Percentiles rank a stretch among this genome's conserved stretches.
Evolutionary conservation across 37 sponge, comb jelly and placozoan species (phyloP).

Genomic region (Beroe forskalii): DNA sequence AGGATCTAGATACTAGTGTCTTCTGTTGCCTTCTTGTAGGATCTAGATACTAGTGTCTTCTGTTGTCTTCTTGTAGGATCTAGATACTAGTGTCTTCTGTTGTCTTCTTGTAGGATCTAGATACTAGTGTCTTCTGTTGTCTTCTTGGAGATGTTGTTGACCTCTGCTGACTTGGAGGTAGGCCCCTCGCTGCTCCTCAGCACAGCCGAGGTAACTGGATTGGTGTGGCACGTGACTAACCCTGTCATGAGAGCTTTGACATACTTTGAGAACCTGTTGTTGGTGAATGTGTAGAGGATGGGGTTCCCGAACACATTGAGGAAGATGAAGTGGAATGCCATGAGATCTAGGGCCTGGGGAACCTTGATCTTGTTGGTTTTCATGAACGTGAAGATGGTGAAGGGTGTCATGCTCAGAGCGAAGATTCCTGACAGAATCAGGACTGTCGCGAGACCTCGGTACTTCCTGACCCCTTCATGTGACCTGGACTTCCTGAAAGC

Average conservation of each 20-base stretch:
- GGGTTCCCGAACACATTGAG: conserved; percentile 3
- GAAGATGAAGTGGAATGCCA: conserved; percentile 23
- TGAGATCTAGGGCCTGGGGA: background rate
- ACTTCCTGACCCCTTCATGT: background rate
- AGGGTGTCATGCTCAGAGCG: background rate
- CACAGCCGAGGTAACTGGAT: too few relatives aligned
- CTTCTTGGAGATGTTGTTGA: too few relatives aligned
- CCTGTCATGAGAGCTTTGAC: background rate
- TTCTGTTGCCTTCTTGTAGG: too few relatives aligned
- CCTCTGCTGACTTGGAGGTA: too few relatives aligned
- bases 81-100: too few relatives aligned
- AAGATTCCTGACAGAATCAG: background rate
- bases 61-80: too few relatives aligned
- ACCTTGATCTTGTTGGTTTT: background rate
- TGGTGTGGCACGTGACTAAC: too few relatives aligned
- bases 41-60: too few relatives aligned
- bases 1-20: too few relatives aligned
- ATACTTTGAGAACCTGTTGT: background rate
- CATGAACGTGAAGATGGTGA: background rate
- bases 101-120: too few relatives aligned
- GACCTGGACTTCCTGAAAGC: background rate
- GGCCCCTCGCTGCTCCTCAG: too few relatives aligned
- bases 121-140: too few relatives aligned
- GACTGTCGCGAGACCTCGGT: background rate
- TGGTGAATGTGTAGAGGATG: background rate